phyloP scores from a whole-genome alignment of 2,113 vertebrate species.

The Mus spicilegus region DNA sequence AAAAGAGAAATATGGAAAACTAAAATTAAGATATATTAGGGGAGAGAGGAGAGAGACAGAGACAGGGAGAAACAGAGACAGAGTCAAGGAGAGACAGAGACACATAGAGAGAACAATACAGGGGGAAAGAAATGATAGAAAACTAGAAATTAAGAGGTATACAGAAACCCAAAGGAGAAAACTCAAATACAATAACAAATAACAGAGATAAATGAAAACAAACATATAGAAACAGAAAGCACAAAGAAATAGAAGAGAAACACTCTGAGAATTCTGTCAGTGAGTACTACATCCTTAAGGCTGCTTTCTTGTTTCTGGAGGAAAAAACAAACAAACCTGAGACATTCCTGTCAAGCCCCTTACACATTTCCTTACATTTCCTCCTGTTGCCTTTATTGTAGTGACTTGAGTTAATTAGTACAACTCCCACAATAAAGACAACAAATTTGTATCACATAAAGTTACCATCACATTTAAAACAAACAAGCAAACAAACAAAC shows the following conservation, averaged over 20 bases:
- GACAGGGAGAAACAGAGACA: neutral
- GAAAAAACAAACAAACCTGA: neutral
- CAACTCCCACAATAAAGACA: neutral
- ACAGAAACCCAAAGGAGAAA: neutral
- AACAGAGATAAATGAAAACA: neutral
- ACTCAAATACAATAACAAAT: neutral
- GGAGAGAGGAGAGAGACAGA: neutral
- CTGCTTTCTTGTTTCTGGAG: neutral
- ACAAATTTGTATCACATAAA: neutral
- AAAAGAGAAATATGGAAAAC: neutral
- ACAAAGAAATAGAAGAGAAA: neutral
- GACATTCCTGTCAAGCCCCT: neutral
- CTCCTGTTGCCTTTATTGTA: neutral
- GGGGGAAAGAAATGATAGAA: neutral
- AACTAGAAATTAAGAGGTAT: neutral
- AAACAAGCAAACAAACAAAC: too few relatives aligned
- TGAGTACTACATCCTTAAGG: neutral
- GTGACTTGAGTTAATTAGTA: constrained; percentile 5
- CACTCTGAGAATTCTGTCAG: neutral
- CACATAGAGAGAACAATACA: neutral
- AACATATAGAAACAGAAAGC: neutral
- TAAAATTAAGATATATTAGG: neutral
- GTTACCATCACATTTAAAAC: neutral
- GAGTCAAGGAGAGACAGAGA: neutral
- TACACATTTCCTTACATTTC: neutral